A percentile compares a stretch with the other conserved stretches of the same genome.
Evolutionary conservation across 2,888 invertebrate genomes (phyloP).

Genomic region (Perithous albicinctus): DNA sequence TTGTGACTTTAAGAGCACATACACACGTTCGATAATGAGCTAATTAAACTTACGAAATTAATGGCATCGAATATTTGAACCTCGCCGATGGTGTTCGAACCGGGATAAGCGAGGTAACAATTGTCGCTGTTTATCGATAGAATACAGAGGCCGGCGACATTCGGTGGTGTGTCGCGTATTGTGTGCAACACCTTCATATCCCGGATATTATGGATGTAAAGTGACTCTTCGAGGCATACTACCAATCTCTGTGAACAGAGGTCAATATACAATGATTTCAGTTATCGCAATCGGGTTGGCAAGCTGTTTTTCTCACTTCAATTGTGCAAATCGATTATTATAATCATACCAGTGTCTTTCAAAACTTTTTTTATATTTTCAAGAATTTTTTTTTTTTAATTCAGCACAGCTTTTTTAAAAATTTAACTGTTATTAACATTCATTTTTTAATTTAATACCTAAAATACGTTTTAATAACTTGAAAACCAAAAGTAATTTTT

Average conservation of each 20-base stretch:
- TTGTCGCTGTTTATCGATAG: constrained; percentile 95
- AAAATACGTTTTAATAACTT: too few species aligned
- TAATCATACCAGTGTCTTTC: not conserved
- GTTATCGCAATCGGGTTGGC: not conserved
- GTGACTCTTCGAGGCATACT: constrained; percentile 98
- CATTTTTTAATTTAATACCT: too few species aligned
- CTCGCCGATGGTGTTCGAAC: constrained; percentile 96
- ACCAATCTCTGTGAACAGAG: constrained; percentile 91
- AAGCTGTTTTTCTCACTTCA: not conserved
- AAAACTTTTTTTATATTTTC: not conserved
- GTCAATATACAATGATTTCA: not conserved
- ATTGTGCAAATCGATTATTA: not conserved
- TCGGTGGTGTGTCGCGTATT: constrained; percentile 98
- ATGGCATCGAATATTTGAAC: constrained; percentile 98
- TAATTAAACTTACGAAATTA: constrained; percentile 89
- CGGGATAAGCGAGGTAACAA: constrained; percentile 98
- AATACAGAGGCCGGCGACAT: constrained; percentile 96
- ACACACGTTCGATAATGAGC: constrained; percentile 79
- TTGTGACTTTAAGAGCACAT: not conserved
- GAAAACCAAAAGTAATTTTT: too few species aligned
- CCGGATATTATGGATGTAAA: constrained; percentile 99
- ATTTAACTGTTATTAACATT: too few species aligned
- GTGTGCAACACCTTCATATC: constrained; percentile 99
- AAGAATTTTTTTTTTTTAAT: too few species aligned
- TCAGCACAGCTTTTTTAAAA: too few species aligned